Evolutionary conservation across 2,888 invertebrate species (phyloP).

Genomic region (Drosophila atripex): DNA sequence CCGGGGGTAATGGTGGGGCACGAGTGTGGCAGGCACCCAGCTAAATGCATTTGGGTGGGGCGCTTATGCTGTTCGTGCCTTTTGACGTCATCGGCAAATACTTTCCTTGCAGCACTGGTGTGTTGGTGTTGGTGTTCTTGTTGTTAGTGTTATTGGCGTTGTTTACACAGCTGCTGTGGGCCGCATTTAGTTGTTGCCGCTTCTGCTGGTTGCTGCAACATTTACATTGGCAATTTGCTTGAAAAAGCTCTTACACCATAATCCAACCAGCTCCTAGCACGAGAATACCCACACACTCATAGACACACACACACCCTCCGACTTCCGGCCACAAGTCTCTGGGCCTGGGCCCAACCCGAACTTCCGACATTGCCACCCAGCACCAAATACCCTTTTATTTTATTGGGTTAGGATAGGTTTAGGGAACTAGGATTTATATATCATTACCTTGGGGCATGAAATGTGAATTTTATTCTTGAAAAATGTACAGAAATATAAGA

Average conservation of each 20-base stretch:
- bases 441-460: no score
- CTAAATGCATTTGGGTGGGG: slow-evolving; percentile 59
- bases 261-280: slow-evolving; percentile 20
- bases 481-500: no score
- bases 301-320: slow-evolving; percentile 24
- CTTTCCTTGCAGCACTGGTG: slow-evolving; percentile 23
- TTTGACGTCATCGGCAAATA: slow-evolving; percentile 68
- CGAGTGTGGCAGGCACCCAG: slow-evolving; percentile 9
- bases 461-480: no score
- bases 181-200: slow-evolving; percentile 68
- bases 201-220: slow-evolving; percentile 63
- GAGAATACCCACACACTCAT: slow-evolving; percentile 10
- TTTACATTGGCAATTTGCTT: slow-evolving; percentile 75
- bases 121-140: slow-evolving; percentile 8
- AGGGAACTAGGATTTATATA: no score
- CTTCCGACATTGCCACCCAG: slow-evolving; percentile 50
- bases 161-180: slow-evolving; percentile 74
- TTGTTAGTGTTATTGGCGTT: slow-evolving; percentile 58
- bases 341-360: slow-evolving; percentile 46
- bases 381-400: slow-evolving; percentile 15
- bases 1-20: background rate
- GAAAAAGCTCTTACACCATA: slow-evolving; percentile 54
- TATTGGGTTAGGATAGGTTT: background rate
- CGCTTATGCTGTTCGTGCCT: slow-evolving; percentile 25
- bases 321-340: slow-evolving; percentile 58